Base-by-base conservation (phyloP, 2,888 invertebrate genomes). In the Sinhomidia bicolor region DNA sequence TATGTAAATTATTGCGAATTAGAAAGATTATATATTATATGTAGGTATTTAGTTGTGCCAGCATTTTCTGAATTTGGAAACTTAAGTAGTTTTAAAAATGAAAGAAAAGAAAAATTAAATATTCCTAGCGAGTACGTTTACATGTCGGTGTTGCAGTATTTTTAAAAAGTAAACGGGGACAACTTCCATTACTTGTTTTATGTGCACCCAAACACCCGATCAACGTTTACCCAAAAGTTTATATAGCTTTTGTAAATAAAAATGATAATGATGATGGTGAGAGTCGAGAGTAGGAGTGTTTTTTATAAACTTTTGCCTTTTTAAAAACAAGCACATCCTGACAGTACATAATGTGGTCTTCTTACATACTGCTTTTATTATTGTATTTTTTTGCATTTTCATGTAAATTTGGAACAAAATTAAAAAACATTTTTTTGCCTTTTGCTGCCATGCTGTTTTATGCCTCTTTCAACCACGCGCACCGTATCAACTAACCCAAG, bases 331-430 rank as follows among this genome's bases (percentile, higher is more conserved):
- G 10, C 44, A 44, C 9, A 44, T 44, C 44, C 20, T 17, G 5
- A 26, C 57, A 17, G 23, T 57, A 20, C 57, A 57, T 41, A 10
- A 57, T 57, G 57, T 26, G 5, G 26, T 29, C 6, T 9, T 44
- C 7, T 36, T 36, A 44, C 44, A 9, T n/a, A n/a, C n/a, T 54
- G 29, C 23, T 29, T 23, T 62, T 23, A 57, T 26, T 62, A 51
- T 14, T 14, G 14, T n/a, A n/a, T n/a, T n/a, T n/a, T 62, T 57
- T 20, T 62, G 36, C 36, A 36, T 17, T 51, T 68, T 71, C 36
- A 71, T 71, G 71, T 71, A 44, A 71, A 44, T 23, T 44, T 23
- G 1, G 26, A 71, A 10, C 0, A 71, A 71, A 71, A 71, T 44
- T 71, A 23, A 71, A 29, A 71, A 41, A 1, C 12, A n/a, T n/a